Conservation (phyloP, 92 coral and sea anemone species). For the Siderastrea radians region DNA sequence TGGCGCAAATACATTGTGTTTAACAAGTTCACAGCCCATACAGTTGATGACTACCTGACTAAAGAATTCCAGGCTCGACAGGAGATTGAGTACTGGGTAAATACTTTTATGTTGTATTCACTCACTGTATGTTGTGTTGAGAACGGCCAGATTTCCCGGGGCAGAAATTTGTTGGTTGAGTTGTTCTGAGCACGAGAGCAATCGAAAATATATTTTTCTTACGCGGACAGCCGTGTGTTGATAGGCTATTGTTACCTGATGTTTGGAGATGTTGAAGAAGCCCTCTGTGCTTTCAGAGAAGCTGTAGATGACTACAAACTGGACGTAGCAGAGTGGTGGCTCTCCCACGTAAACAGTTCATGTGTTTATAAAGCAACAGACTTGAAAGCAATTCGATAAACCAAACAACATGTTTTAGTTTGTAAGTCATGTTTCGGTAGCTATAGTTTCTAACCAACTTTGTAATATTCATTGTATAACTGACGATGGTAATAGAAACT, state of each 20-base stretch:
- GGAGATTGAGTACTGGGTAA: constrained; percentile 46
- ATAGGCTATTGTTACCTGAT: constrained; percentile 40
- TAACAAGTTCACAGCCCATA: constrained; percentile 38
- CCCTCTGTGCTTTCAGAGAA: constrained; percentile 18
- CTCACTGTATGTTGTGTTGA: constrained; percentile 19
- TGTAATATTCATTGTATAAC: too few relatives aligned
- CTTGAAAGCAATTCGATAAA: too few relatives aligned
- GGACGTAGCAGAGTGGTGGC: constrained; percentile 21
- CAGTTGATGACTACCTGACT: constrained; percentile 23
- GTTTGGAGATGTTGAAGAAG: constrained; percentile 28
- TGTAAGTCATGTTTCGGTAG: too few relatives aligned
- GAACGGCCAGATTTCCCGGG: constrained; percentile 10
- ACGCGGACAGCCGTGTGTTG: constrained; percentile 14
- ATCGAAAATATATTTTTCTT: constrained; percentile 2
- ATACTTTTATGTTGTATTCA: constrained; percentile 26
- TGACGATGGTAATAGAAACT: too few relatives aligned
- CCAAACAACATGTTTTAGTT: too few relatives aligned
- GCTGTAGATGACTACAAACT: constrained; percentile 33
- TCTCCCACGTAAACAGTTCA: too few relatives aligned
- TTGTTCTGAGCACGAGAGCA: constrained; percentile 17
- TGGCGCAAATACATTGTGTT: constrained; percentile 32
- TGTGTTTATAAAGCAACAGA: too few relatives aligned
- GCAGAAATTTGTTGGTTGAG: constrained; percentile 20
- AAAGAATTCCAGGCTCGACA: constrained; percentile 34
- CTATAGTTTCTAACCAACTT: too few relatives aligned